phyloP scores from a whole-genome alignment of 2,113 vertebrate genomes.

The Brachyistius frenatus region DNA sequence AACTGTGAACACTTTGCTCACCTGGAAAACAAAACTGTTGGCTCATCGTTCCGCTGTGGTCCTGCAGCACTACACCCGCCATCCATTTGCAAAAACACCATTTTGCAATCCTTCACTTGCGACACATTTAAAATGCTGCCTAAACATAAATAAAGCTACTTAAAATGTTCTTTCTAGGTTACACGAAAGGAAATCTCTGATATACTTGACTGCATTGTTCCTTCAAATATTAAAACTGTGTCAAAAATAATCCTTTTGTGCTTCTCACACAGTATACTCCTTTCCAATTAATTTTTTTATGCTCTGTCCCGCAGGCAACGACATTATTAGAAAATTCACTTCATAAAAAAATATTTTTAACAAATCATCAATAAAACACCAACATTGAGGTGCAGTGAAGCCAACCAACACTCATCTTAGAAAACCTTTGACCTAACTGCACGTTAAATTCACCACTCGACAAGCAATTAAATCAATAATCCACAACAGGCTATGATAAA shows the following conservation, averaged over 20 bases:
- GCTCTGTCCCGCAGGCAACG: background rate
- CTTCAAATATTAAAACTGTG: background rate
- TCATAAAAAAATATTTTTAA: no score
- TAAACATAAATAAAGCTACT: background rate
- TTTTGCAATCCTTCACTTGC: background rate
- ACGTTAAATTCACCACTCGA: background rate
- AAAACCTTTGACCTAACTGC: background rate
- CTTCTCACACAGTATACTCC: background rate
- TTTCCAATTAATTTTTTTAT: background rate
- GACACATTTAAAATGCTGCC: background rate
- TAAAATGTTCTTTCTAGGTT: background rate
- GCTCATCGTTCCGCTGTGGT: no score
- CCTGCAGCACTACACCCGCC: no score
- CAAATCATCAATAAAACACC: background rate
- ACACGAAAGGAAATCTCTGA: background rate
- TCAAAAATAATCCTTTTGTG: background rate
- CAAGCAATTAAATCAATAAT: constrained; percentile 37
- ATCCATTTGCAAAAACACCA: background rate
- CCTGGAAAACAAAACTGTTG: no score
- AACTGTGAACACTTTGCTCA: no score
- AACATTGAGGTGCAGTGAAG: background rate
- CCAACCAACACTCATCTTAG: background rate
- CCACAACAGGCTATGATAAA: background rate
- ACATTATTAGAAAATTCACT: background rate
- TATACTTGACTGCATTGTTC: background rate